Percentiles rank a stretch among this genome's conserved stretches.
Conservation (phyloP, 2,888 invertebrate species). For the Hylaea fasciaria region DNA sequence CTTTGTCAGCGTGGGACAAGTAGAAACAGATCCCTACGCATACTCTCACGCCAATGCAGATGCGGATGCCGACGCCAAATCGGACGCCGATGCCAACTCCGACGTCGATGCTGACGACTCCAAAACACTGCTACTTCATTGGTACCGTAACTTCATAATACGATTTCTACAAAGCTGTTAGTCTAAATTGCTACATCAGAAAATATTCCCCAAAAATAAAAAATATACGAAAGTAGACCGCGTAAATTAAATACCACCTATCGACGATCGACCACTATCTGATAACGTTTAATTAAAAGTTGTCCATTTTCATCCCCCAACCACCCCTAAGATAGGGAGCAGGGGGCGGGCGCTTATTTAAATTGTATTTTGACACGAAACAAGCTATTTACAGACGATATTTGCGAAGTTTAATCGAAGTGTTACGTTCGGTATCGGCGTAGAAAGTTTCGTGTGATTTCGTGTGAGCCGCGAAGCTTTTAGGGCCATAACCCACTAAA, state of each 20-base stretch:
- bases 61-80: no score
- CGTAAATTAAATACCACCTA: conserved; percentile 8
- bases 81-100: no score
- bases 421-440: conserved; percentile 11
- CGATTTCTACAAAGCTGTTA: background rate
- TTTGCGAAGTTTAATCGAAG: conserved; percentile 34
- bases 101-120: no score
- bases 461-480: no score
- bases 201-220: background rate
- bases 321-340: conserved; percentile 11
- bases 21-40: no score
- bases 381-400: conserved; percentile 37
- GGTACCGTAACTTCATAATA: background rate
- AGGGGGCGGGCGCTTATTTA: conserved; percentile 27
- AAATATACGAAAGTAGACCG: background rate
- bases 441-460: background rate
- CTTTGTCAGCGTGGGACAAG: no score
- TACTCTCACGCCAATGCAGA: no score
- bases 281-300: conserved; percentile 67
- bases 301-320: conserved; percentile 47
- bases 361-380: conserved; percentile 47
- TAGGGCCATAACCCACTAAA: no score
- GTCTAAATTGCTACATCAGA: background rate
- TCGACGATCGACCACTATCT: conserved; percentile 43
- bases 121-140: no score